Evolutionary conservation across 2,888 invertebrate genomes (phyloP), one percentile per base, ranked within the genome.

Genomic region (Sympetrum striolatum): DNA sequence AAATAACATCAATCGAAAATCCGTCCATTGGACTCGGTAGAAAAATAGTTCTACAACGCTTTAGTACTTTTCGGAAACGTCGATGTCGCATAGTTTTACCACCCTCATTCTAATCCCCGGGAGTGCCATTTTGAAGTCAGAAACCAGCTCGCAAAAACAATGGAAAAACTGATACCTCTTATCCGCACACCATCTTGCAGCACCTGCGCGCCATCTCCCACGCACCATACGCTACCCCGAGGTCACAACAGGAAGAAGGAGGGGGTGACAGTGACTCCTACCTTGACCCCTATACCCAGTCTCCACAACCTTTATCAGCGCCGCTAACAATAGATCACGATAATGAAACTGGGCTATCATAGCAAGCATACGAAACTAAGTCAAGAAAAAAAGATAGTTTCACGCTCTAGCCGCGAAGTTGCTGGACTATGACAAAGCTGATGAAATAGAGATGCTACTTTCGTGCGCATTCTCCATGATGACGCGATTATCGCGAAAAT

Each of bases 321-420:
- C 73, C 73, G 73, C 12, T 6, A 73, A 73, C 25, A 73, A 73
- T 73, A 25, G 25, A 31, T 73, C 73, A 31, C 31, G 25, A 73
- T 25, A 73, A 25, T 73, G 25, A 73, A 73, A 10, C 86, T 60
- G 60, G 86, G 60, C 86, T 58, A 64, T 60, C 86, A 35, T 35
- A 53, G 53, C 37, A 86, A 60, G 58, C 64, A 60, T 86, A 37
- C 37, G 60, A 64, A 86, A 86, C 86, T 86, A 86, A 86, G 86
- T 86, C 86, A 86, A 6, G 86, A 60, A 86, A 86, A 60, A 31
- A 58, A 31, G 22, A 35, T n/a, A 22, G 37, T 22, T 37, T 35
- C 25, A 60, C 86, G 86, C 60, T 37, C 35, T 18, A 3, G 53
- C 53, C 18, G 18, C 53, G 53, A 18, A 53, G 53, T 53, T 53